These are phyloP conservation scores for Cyclophora albipunctata DNA, from an alignment of 2,888 invertebrate genomes.

Conservation along the genomic window DNA sequence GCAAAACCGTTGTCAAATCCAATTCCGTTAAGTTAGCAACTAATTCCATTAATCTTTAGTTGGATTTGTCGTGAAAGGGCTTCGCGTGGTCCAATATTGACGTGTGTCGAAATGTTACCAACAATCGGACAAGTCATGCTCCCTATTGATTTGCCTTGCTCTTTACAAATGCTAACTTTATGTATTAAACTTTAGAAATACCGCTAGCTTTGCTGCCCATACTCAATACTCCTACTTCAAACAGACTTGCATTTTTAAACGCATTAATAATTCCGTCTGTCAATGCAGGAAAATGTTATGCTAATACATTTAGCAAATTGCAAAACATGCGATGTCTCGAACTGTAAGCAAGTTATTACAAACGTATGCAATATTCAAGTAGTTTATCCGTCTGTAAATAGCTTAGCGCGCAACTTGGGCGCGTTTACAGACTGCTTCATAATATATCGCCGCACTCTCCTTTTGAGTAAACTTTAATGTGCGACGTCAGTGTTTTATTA, in stretches of 20 bases:
- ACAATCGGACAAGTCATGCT: neutral
- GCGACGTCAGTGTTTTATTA: conserved; percentile 7
- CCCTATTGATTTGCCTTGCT: neutral
- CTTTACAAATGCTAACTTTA: neutral
- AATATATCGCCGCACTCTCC: conserved; percentile 27
- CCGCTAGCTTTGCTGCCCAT: too few relatives aligned
- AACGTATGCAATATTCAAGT: conserved; percentile 11
- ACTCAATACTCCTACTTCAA: too few relatives aligned
- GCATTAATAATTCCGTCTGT: neutral
- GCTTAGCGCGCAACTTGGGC: conserved; percentile 22
- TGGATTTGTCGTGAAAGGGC: conserved; percentile 27
- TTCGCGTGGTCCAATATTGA: conserved; percentile 24
- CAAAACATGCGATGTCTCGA: conserved; percentile 3
- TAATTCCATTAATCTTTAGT: conserved; percentile 31
- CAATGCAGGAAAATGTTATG: neutral
- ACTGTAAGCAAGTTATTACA: conserved; percentile 9
- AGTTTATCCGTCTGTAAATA: conserved; percentile 21
- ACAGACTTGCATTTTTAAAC: neutral
- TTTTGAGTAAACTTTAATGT: conserved; percentile 24
- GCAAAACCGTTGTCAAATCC: conserved; percentile 25
- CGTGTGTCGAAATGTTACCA: conserved; percentile 8
- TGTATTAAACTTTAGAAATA: too few relatives aligned
- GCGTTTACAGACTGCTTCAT: conserved; percentile 29
- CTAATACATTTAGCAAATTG: conserved; percentile 1
- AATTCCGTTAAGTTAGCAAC: conserved; percentile 29